Conservation (phyloP, 2,888 invertebrate genomes). For the Ommatoiulus sabulosus region DNA sequence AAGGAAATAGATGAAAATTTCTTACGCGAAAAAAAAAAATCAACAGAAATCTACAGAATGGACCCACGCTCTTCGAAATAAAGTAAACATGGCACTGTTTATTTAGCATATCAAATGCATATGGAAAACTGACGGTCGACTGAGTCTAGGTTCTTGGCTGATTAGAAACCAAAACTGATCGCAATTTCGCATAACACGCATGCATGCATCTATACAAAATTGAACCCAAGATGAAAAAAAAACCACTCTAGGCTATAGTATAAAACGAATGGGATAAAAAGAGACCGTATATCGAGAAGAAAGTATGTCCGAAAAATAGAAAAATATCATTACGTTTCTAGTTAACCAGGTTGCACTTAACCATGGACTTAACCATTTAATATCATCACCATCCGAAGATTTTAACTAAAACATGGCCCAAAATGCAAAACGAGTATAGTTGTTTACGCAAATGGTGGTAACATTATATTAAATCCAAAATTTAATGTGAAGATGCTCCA, state of each 20-base stretch:
- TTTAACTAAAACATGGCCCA: too few species aligned
- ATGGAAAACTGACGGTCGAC: conserved; percentile 20
- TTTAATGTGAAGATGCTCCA: too few species aligned
- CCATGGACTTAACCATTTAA: too few species aligned
- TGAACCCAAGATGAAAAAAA: not conserved
- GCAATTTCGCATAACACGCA: conserved; percentile 7
- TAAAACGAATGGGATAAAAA: not conserved
- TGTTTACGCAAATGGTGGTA: too few species aligned
- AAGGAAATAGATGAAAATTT: conserved; percentile 17
- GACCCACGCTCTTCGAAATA: not conserved
- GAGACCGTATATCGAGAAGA: not conserved
- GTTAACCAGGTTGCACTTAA: not conserved
- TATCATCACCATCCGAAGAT: too few species aligned
- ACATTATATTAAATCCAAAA: too few species aligned
- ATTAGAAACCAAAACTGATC: not conserved
- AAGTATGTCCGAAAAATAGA: not conserved
- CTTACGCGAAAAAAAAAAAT: not conserved
- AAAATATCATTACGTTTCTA: too few species aligned
- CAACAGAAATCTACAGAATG: not conserved
- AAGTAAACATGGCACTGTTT: conserved; percentile 29
- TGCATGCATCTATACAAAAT: not conserved
- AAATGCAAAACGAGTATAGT: too few species aligned
- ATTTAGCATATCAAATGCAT: conserved; percentile 28
- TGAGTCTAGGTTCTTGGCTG: not conserved
- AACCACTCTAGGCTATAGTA: not conserved